Conservation (phyloP, 2,797 vertebrate species). For the Premnoplex brunnescens region DNA sequence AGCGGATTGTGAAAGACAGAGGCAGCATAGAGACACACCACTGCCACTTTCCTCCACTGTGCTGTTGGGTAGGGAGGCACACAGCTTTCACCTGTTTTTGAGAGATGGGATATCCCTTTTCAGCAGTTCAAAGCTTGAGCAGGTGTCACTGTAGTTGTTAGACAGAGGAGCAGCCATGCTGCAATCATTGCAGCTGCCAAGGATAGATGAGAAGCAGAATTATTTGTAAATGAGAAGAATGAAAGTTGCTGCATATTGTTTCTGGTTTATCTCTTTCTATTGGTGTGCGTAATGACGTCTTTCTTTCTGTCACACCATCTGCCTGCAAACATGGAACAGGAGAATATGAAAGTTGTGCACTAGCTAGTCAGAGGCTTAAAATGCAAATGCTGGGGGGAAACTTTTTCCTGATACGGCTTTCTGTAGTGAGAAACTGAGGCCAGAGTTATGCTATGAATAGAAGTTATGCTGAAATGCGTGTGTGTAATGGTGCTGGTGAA, state of each 20-base stretch:
- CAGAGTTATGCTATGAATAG: not conserved
- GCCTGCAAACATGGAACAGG: not conserved
- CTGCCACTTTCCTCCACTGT: not conserved
- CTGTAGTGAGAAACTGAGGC: not conserved
- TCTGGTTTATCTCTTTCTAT: not conserved
- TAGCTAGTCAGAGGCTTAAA: not conserved
- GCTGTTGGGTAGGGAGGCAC: not conserved
- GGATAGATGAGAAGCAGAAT: not conserved
- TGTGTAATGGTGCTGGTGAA: not conserved
- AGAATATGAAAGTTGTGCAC: not conserved
- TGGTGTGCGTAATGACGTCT: accelerated
- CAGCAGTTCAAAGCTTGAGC: not conserved
- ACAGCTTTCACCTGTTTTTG: not conserved
- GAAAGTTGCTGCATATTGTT: not conserved
- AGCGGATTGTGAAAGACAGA: not conserved
- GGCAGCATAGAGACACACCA: not conserved
- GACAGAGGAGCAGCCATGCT: accelerated
- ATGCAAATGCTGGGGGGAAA: not conserved
- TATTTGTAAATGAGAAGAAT: not conserved
- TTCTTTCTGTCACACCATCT: not conserved
- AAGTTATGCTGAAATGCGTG: not conserved
- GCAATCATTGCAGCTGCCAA: not conserved
- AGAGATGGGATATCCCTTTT: not conserved
- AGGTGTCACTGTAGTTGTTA: not conserved
- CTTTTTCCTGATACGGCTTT: not conserved